Base-by-base conservation (phyloP, 92 coral and sea anemone species). In the Porites rus region DNA sequence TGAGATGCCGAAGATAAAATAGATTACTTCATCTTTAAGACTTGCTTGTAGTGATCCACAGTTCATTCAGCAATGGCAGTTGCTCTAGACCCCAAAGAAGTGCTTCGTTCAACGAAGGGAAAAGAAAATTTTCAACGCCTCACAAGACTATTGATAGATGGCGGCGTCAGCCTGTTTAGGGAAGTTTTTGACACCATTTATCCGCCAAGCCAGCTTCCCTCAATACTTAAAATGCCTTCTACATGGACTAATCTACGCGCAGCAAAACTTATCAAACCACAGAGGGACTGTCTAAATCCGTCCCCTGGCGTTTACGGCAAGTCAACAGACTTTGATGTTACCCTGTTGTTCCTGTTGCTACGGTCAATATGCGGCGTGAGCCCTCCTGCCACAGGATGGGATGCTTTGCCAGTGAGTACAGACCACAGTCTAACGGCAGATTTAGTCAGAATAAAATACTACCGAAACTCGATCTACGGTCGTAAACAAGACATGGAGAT, bases 71-170 rank as follows among this genome's bases (percentile, higher is more conserved):
- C 12, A 56, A 65, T 65, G 70, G 70, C 43, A 65, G 70, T 31
- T 22, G 70, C 70, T 31, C 70, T 10, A 65, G 43, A 65, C 20
- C 70, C 70, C 20, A 31, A 9, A 1, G 17, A 60, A 46, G 61
- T 7, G 52, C 67, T 65, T 31, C 12, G 70, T 65, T 65, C n/a
- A 67, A 68, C 72, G 59, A 6, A 66, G 12, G 72, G 28, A 63
- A 65, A 84, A 80, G 75, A 28, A 51, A 51, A 80, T 52, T n/a
- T 66, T 22, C 85, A 80, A 59, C 65, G 70, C 18, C 14, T 16
- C 8, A 38, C 56, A 46, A 65, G 18, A 65, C 85, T 74, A 51
- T 80, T 53, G 25, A 67, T 72, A 68, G 52, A 28, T 51, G 70
- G 76, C 10, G 75, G 76, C 75, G 16, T 38, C 8, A 60, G 6